phyloP scores from a whole-genome alignment of 2,888 invertebrate species.

The Ethmia dodecea region DNA sequence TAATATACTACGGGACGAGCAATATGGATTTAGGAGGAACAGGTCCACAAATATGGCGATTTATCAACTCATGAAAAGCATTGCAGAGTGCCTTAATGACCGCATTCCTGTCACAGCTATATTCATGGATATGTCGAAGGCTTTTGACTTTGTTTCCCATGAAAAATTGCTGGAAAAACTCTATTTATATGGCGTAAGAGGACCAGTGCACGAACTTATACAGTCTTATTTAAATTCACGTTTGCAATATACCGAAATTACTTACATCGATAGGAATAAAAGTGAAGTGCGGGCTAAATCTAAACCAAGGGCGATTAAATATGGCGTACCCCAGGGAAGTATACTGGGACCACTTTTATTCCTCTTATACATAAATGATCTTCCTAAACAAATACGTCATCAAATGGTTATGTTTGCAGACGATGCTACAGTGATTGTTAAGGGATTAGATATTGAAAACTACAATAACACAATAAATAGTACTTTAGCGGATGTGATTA shows the following conservation, averaged over 20 bases:
- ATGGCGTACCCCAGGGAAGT: neutral
- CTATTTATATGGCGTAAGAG: constrained; percentile 7
- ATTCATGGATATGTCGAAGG: constrained; percentile 13
- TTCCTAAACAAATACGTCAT: neutral
- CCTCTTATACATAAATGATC: neutral
- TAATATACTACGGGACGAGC: constrained; percentile 3
- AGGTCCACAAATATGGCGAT: constrained; percentile 4
- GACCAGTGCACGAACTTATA: neutral
- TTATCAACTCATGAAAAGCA: constrained; percentile 1
- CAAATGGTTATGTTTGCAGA: neutral
- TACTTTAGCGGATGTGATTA: neutral
- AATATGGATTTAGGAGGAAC: constrained; percentile 4
- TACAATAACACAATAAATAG: neutral
- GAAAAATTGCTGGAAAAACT: constrained; percentile 4
- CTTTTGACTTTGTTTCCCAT: constrained; percentile 10
- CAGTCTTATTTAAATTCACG: neutral
- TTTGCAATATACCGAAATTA: neutral
- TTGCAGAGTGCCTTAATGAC: constrained; percentile 3
- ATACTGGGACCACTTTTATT: too few species aligned
- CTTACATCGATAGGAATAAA: neutral
- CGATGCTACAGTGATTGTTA: neutral
- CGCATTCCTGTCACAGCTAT: neutral
- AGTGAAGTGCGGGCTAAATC: neutral
- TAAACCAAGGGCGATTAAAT: neutral
- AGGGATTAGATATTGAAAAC: neutral